phyloP scores from a whole-genome alignment of 2,797 vertebrate genomes.

The Botia kubotai region DNA sequence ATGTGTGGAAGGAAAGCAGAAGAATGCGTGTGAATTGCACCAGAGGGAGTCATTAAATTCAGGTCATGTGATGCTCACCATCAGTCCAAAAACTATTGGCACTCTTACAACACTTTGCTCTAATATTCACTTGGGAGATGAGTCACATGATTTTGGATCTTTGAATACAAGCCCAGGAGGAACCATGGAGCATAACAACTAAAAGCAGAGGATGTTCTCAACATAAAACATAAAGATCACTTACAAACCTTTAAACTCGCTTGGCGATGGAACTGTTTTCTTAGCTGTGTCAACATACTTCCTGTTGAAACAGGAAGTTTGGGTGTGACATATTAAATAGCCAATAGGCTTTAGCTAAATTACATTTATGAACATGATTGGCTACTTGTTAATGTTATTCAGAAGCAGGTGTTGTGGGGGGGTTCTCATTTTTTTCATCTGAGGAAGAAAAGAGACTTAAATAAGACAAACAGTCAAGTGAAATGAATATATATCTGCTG shows the following conservation, averaged over 20 bases:
- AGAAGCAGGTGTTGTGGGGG: too few relatives aligned
- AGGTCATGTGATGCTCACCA: slow-evolving; percentile 33
- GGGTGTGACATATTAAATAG: background rate
- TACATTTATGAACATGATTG: background rate
- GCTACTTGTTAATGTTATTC: background rate
- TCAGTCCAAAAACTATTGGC: slow-evolving; percentile 41
- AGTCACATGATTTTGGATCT: slow-evolving; percentile 29
- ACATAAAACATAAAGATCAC: slow-evolving; percentile 5
- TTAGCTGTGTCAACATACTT: background rate
- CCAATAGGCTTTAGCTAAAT: background rate
- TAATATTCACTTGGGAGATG: slow-evolving; percentile 17
- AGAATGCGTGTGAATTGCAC: slow-evolving; percentile 32
- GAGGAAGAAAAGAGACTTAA: background rate
- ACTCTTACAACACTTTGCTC: background rate
- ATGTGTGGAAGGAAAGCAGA: slow-evolving; percentile 42
- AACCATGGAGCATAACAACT: slow-evolving; percentile 2
- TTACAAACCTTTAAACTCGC: slow-evolving; percentile 15
- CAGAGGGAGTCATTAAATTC: slow-evolving; percentile 33
- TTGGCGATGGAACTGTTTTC: background rate
- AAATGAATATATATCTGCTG: background rate
- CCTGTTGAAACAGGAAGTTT: background rate
- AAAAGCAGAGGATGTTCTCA: background rate
- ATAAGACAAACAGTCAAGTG: background rate
- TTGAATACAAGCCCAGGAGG: slow-evolving; percentile 19
- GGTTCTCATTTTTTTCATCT: too few relatives aligned